Base-by-base conservation (phyloP, 2,113 vertebrate species). In the Aptenodytes forsteri region DNA sequence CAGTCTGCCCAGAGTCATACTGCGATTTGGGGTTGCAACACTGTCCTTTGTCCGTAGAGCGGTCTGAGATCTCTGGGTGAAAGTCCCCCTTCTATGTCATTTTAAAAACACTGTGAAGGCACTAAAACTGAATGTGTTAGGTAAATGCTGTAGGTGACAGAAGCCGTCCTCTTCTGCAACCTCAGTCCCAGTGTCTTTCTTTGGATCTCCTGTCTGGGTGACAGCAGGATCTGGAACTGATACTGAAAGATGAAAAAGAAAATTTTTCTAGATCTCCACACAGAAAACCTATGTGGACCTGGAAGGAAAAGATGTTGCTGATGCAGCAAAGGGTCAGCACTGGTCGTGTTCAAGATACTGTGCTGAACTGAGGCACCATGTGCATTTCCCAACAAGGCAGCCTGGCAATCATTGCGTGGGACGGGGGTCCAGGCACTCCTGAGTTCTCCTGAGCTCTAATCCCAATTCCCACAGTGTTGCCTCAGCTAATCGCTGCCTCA, bases 401-500 rank as follows among this genome's bases (percentile, higher is more conserved):
- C 38, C 26, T 6, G 58, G 50, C 55, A 29, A 2, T 13, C 1
- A 0, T 19, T 44, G 73, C 2, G 5, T 46, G 84, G 86, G 62
- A 61, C 0, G 0, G 87, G 93, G 95, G 87, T 97, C 95, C 81
- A 30, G 89, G 89, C 84, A 11, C 64, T 79, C 71, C 46, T 20
- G 10, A 52, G 44, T 3, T 66, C 71, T 67, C 79, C 91, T 17
- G 59, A 84, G 50, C 95, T 49, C 89, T 87, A 40, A 94, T 91
- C 82, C 78, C 66, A 70, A 49, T 94, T 96, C 95, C 95, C 96
- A 97, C 96, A 97, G 77, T 40, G 89, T 94, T 96, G 96, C 91
- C 94, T 97, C 95, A 95, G 87, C 93, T 96, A 96, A 97, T 97
- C 93, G 30, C 93, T 86, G 96, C 95, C 95, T 97, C 97, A 88